Evolutionary conservation across 1,140 invertebrate species (phyloP), one percentile per base, ranked within the genome.

Genomic region (Drosophila mayri): DNA sequence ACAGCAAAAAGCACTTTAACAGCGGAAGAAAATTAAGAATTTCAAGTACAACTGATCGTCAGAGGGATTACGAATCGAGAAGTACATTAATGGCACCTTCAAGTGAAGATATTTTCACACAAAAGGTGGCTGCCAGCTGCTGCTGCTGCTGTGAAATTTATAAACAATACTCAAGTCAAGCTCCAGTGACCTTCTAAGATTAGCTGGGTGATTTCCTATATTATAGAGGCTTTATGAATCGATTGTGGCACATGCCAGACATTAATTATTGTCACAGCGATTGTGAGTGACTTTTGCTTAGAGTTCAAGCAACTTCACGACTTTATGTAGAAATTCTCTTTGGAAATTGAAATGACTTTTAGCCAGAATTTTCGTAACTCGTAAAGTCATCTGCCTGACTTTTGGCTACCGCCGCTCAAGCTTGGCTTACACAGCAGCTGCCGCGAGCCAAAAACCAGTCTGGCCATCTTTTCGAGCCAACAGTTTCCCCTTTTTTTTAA

Each of bases 401-500:
- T 58, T 76, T 64, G 52, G 38, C 68, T 59, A 41, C 43, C 20
- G 43, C 54, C 58, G 37, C 18, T 25, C 60, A 18, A 52, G 50
- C 30, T 47, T 74, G 57, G 49, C 59, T 76, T 40, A 74, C 64
- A 68, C 61, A 60, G 75, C 47, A 50, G 49, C 49, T 76, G 80
- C 76, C 72, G 28, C 62, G 44, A 72, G 78, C 60, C 85, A 70
- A 81, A 88, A 88, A 88, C 85, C 85, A 85, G 85, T 88, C 84
- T 85, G 74, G 49, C 73, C 84, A 88, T 90, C 84, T 90, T 77
- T 83, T 38, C 32, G 46, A 30, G 63, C 65, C 66, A 63, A 50
- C 55, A 76, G 81, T 84, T 85, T 85, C 73, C 81, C 81, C 82
- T 25, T 50, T 49, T 80, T 61, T 30, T 46, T 32, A 28, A 49